Base-by-base conservation (phyloP, 2,888 invertebrate genomes). In the Chloromyia formosa region DNA sequence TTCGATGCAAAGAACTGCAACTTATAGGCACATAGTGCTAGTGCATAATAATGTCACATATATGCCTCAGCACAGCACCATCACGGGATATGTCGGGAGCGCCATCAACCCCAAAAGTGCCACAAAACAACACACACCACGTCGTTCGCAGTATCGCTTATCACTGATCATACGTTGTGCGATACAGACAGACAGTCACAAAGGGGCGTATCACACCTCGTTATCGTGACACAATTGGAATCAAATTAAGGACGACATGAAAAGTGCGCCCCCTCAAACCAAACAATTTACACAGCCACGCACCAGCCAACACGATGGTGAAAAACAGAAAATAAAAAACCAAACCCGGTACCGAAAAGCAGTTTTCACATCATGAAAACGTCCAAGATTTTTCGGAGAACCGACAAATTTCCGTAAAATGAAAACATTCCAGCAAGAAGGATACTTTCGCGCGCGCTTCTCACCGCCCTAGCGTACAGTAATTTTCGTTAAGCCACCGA, bases 201-300 rank as follows among this genome's bases (percentile, higher is more conserved):
- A 40, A 64, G 62, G 42, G 62, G 62, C 40, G 62, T 64, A 64
- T 40, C 42, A 42, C 27, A 35, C 27, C 42, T 16, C 16, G n/a
- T 64, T 64, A 64, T 64, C 62, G 40, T n/a, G 40, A 35, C 61
- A 27, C 35, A 64, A 64, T 40, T n/a, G 14, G 62, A 61, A 27
- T 27, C 18, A 35, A 61, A 27, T 27, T 61, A 27, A 12, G 35
- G n/a, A 35, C 27, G 27, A 35, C 27, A 35, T 35, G 27, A 2
- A 7, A 4, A 35, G 27, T 35, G 27, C n/a, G n/a, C 27, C 27
- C 27, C 14, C 61, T n/a, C 20, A 10, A 18, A 58, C 9, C 22
- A 10, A 5, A 4, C 49, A 7, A 35, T 35, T 7, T 49, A 18
- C 18, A 58, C 56, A 10, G 54, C 9, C 54, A 42, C 42, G 42